Conservation (phyloP, 2,888 invertebrate genomes). For the Nemoura dubitans region DNA sequence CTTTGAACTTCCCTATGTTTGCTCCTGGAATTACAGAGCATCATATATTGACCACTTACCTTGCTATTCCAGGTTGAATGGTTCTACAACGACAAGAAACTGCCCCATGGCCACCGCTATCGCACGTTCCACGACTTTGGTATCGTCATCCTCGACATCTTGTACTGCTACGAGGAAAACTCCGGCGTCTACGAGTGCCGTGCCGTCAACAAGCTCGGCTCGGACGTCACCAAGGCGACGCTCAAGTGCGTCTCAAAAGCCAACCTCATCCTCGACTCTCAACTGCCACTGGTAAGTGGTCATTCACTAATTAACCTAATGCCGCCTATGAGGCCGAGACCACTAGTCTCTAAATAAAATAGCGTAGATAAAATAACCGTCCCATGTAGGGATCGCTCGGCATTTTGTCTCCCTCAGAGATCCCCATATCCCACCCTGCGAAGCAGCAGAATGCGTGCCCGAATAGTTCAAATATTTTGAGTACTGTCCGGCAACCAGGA, state of each 20-base stretch:
- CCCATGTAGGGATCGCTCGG: no score
- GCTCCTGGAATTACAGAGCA: no score
- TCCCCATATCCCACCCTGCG: no score
- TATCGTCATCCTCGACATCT: constrained; percentile 92
- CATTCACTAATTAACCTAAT: not conserved
- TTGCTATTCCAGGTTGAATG: constrained; percentile 73
- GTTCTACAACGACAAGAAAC: constrained; percentile 92
- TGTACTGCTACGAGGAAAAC: constrained; percentile 96
- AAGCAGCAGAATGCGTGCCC: no score
- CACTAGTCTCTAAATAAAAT: no score
- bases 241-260: constrained; percentile 89
- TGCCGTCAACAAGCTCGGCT: constrained; percentile 90
- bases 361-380: not conserved
- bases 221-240: constrained; percentile 84
- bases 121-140: constrained; percentile 98
- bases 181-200: constrained; percentile 93
- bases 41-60: no score
- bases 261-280: constrained; percentile 89
- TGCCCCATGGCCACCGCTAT: constrained; percentile 95
- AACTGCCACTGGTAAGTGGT: constrained; percentile 83
- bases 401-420: no score
- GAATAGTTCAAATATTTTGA: no score
- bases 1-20: no score
- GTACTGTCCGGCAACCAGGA: no score
- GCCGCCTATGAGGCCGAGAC: no score